A percentile compares a stretch with the other conserved stretches of the same genome.
phyloP scores from a whole-genome alignment of 2,888 invertebrate genomes.

The Xestia ashworthii region DNA sequence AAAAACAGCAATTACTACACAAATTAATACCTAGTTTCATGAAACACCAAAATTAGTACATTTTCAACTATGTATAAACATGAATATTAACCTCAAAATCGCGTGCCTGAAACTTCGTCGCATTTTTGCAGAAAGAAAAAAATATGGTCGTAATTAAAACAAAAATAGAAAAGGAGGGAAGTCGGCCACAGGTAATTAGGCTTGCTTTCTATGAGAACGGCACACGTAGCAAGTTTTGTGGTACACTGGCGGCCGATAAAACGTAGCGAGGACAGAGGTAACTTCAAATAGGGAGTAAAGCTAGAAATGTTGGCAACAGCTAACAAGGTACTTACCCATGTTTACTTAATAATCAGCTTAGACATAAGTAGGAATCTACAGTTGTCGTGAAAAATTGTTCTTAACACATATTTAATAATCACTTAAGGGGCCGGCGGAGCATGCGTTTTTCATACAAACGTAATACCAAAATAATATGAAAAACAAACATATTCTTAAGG shows the following conservation, averaged over 20 bases:
- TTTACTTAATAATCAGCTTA: too few relatives aligned
- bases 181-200: slow-evolving; percentile 82
- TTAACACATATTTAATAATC: too few relatives aligned
- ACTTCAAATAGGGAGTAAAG: too few relatives aligned
- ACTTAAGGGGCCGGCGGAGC: too few relatives aligned
- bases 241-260: slow-evolving; percentile 70
- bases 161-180: slow-evolving; percentile 72
- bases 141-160: slow-evolving; percentile 73
- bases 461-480: too few relatives aligned
- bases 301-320: too few relatives aligned
- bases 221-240: slow-evolving; percentile 77
- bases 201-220: slow-evolving; percentile 77
- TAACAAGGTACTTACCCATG: too few relatives aligned
- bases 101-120: slow-evolving; percentile 56
- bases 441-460: too few relatives aligned
- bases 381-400: neutral
- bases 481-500: too few relatives aligned
- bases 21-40: slow-evolving; percentile 6
- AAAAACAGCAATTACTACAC: slow-evolving; percentile 4
- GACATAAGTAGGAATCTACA: neutral
- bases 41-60: slow-evolving; percentile 13
- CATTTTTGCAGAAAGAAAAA: slow-evolving; percentile 61
- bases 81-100: slow-evolving; percentile 47
- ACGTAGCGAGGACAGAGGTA: neutral
- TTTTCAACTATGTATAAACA: slow-evolving; percentile 43